Conservation (phyloP, 2,113 vertebrate species). For the Poeciliopsis occidentalis region DNA sequence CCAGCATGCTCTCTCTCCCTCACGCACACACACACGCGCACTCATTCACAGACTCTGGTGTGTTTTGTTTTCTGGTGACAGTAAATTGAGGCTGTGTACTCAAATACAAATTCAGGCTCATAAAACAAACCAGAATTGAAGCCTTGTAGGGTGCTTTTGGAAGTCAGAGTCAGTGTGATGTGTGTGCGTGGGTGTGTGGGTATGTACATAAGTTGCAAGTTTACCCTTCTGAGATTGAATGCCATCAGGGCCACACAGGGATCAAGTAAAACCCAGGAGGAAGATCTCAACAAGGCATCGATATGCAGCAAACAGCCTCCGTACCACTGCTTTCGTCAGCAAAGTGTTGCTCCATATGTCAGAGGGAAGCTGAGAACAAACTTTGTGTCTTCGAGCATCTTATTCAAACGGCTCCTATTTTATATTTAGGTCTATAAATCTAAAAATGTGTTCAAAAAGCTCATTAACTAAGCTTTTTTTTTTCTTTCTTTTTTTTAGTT, state of each 20-base stretch:
- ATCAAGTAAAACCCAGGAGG: slow-evolving; percentile 70
- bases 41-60: slow-evolving; percentile 11
- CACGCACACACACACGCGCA: slow-evolving; percentile 8
- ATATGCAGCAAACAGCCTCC: slow-evolving; percentile 60
- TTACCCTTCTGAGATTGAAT: slow-evolving; percentile 57
- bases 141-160: slow-evolving; percentile 7
- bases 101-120: slow-evolving; percentile 55
- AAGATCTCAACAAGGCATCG: slow-evolving; percentile 64
- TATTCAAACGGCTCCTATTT: slow-evolving; percentile 18
- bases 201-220: slow-evolving; percentile 40
- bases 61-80: slow-evolving; percentile 58
- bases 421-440: slow-evolving; percentile 14
- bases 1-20: too few relatives aligned
- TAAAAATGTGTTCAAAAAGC: slow-evolving; percentile 18
- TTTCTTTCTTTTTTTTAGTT: slow-evolving; percentile 1
- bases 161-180: slow-evolving; percentile 17
- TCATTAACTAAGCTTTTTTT: slow-evolving; percentile 10
- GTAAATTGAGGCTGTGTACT: slow-evolving; percentile 54
- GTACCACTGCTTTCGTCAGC: slow-evolving; percentile 53
- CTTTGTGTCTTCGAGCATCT: slow-evolving; percentile 31
- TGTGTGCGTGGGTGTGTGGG: neutral
- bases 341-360: slow-evolving; percentile 3
- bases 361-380: slow-evolving; percentile 22
- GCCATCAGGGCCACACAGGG: slow-evolving; percentile 53
- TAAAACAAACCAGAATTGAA: slow-evolving; percentile 46